Base-by-base conservation (phyloP, 2,113 vertebrate species). In the Echinops telfairi region DNA sequence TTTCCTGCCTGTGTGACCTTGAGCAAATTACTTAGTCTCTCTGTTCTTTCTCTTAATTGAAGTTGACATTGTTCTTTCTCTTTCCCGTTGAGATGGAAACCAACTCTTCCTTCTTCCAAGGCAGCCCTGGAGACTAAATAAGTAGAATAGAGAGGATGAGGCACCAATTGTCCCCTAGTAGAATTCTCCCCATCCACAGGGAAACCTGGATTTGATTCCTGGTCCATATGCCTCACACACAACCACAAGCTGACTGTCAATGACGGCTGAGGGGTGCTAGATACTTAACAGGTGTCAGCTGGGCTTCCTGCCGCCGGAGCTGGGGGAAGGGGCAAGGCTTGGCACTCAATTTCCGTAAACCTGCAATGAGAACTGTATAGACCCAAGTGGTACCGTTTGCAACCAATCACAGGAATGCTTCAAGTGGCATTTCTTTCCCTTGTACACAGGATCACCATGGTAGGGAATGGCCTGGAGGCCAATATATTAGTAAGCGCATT, bases 401-500 rank as follows among this genome's bases (percentile, higher is more conserved):
- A 71, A 33, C 31, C 60, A 53, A 53, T 53, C 47, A 53, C 10
- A 53, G 47, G 47, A 53, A 53, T 53, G 40, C 40, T 40, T 40
- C 40, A 3, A 7, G 40, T 40, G 40, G 40, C 40, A 40, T 40
- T 40, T 40, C 40, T 40, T 40, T 40, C 40, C 40, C 4, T 40
- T 40, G 40, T 40, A 53, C 60, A 2, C 60, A 62, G 60, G 60
- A 62, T 62, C 22, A 19, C 62, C 23, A 25, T 8, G 23, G 62
- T 25, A 64, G 62, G 22, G 23, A 64, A 17, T 12, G n/a, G 76
- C 57, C 60, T 60, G 38, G 80, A 36, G 14, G 31, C 29, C 68
- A 23, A 29, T 27, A 29, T 77, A 82, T 88, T 85, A 84, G 75
- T 78, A 85, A 89, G n/a, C 38, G 57, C 86, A 84, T 78, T 77